Percentiles rank a stretch among this genome's conserved stretches.
phyloP scores from a whole-genome alignment of 2,888 invertebrate species.

The Eupeodes latifasciatus region DNA sequence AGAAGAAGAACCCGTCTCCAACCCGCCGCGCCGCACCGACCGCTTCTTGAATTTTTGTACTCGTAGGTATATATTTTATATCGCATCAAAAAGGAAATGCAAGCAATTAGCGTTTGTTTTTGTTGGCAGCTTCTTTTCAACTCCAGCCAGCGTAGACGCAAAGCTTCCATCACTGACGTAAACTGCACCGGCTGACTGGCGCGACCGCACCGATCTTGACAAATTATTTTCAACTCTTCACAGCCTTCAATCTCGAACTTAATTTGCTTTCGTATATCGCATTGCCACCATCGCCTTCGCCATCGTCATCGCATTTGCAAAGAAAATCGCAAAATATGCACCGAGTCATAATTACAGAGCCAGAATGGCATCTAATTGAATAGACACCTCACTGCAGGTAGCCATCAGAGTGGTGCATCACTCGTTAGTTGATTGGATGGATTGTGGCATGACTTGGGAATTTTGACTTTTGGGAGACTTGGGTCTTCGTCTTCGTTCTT shows the following conservation, averaged over 20 bases:
- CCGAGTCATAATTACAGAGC: constrained; percentile 68
- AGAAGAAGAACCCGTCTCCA: not conserved
- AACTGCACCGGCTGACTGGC: constrained; percentile 8
- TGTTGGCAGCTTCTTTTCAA: constrained; percentile 24
- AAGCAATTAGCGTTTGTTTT: constrained; percentile 50
- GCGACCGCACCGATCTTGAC: constrained; percentile 54
- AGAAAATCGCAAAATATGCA: constrained; percentile 56
- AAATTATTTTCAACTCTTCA: constrained; percentile 44
- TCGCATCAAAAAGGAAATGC: constrained; percentile 51
- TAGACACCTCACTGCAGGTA: constrained; percentile 70
- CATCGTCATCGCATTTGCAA: constrained; percentile 3
- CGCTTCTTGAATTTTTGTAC: no score
- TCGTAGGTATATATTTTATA: no score
- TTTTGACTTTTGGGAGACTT: not conserved
- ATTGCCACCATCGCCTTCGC: not conserved
- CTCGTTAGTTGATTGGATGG: constrained; percentile 57
- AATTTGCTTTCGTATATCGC: constrained; percentile 41
- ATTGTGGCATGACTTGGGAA: constrained; percentile 35
- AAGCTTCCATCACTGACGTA: constrained; percentile 11
- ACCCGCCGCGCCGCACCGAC: no score
- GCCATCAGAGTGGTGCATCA: constrained; percentile 64
- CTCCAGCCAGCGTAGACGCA: not conserved
- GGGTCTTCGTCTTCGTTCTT: not conserved
- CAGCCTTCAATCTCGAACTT: constrained; percentile 44
- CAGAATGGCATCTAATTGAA: constrained; percentile 73